Evolutionary conservation across 1,140 invertebrate species (phyloP), one percentile per base, ranked within the genome.

Genomic region (Drosophila ironensis): DNA sequence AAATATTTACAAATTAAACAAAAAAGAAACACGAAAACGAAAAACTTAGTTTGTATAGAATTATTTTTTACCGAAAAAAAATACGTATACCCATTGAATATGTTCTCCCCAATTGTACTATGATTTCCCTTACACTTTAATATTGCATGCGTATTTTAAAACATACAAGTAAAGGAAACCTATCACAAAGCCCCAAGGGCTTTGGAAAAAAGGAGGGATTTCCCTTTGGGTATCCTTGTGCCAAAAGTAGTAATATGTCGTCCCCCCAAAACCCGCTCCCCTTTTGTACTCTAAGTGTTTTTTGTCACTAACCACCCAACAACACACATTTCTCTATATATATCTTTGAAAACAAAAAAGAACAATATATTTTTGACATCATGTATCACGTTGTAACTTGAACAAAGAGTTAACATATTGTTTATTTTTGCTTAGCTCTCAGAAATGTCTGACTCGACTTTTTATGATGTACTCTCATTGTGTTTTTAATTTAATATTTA

Each of bases 121-220:
- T 70, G 57, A 60, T 64, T 56, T 45, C 14, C 30, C 17, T 24
- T 57, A 44, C 35, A 50, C 16, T 57, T 59, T 41, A 52, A 53
- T 48, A 57, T 61, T 81, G 77, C 77, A 81, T 81, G 77, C 77
- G 77, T 81, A 82, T 82, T 82, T 67, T 47, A 48, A 60, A 25
- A 20, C 11, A 28, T 12, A 14, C 2, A n/a, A 14, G 9, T 41
- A 14, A n/a, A 22, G 30, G 8, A 30, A 53, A 22, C 24, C 12
- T 6, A n/a, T 12, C 33, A n/a, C n/a, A n/a, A n/a, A n/a, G n/a
- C n/a, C n/a, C n/a, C n/a, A n/a, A 20, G 28, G 17, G 22, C 7
- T 12, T 4, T 46, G 54, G 41, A 24, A 28, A 19, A 17, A 14
- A n/a, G 24, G 19, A 61, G 8, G 19, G 33, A 24, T 22, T 25